Evolutionary conservation across 92 coral and sea anemone species (phyloP).

Genomic region (Muricea muricata): DNA sequence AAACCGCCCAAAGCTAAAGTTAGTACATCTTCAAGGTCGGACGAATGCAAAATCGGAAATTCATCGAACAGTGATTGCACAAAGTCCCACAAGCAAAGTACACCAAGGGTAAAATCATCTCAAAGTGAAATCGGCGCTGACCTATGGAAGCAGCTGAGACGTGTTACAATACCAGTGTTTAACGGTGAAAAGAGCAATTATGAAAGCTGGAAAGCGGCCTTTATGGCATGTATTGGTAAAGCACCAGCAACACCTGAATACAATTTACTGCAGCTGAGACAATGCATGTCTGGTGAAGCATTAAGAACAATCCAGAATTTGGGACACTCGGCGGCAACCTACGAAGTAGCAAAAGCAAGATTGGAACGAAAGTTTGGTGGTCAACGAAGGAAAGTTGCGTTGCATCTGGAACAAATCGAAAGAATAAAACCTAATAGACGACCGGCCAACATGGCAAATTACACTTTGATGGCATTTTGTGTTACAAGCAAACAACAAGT

Average conservation of each 20-base stretch:
- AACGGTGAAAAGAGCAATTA: conserved; percentile 62
- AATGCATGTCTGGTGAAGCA: conserved; percentile 8
- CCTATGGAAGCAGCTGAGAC: conserved; percentile 66
- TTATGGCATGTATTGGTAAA: conserved; percentile 70
- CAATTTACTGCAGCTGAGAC: conserved; percentile 64
- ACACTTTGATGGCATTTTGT: too few species aligned
- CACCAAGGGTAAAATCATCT: conserved; percentile 34
- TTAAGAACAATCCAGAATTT: neutral
- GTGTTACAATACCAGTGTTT: conserved; percentile 71
- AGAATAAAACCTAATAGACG: conserved; percentile 42
- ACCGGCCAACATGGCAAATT: too few species aligned
- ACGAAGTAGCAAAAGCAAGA: conserved; percentile 67
- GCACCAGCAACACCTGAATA: conserved; percentile 71
- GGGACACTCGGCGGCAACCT: conserved; percentile 68
- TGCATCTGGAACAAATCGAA: conserved; percentile 60
- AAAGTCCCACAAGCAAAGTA: neutral
- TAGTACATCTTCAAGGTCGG: neutral
- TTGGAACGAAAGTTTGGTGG: conserved; percentile 72
- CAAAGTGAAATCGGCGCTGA: conserved; percentile 55
- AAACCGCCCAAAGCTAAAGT: neutral
- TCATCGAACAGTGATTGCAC: neutral
- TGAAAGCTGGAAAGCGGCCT: conserved; percentile 71
- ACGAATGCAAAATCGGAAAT: neutral
- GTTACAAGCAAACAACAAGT: too few species aligned
- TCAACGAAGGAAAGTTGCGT: conserved; percentile 50